Evolutionary conservation across 2,113 vertebrate species (phyloP), one percentile per base, ranked within the genome.

Genomic region (Tamias sibiricus): DNA sequence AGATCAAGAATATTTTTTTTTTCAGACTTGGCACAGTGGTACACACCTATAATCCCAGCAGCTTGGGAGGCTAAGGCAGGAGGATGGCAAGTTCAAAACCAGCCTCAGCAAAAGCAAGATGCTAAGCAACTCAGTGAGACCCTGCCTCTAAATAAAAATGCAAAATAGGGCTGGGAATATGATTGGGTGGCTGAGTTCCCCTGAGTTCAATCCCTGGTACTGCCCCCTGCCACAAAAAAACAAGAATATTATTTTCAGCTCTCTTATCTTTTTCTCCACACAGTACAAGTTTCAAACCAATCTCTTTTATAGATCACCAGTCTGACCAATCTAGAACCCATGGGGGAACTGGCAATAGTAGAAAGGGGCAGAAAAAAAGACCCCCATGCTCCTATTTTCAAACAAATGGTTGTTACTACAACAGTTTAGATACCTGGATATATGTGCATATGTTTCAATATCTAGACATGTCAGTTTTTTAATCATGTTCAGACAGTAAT

Each of bases 1-100:
- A 24, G 72, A 59, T 72, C 42, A 84, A 84, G 10, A 49, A 62
- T 62, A 28, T 66, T 66, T 32, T 66, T 77, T 66, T 77, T 49
- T 49, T 80, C 13, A 13, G 0, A 4, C 49, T 52, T 1, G 49
- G 14, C 4, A 3, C 3, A 3, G 49, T 52, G 14, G 49, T 16
- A 14, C 49, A 52, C 49, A 16, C 49, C 49, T 52, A 14, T 52
- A 52, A 52, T 52, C 49, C 49, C 49, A 52, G 49, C 4, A 16
- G 49, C 14, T 52, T 52, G 49, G 13, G 14, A 52, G 49, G 49
- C 49, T 52, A 52, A 52, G 14, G 49, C 49, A 52, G 49, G 49
- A 52, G 49, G 13, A 52, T 52, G 12, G 14, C 49, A 52, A 52
- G 4, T 52, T 52, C 49, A 52, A 52, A 52, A 16, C 14, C 49